A percentile compares a stretch with the other conserved stretches of the same genome.
These are phyloP conservation scores for Myioborus miniatus DNA, from an alignment of 2,797 vertebrate genomes.

Conservation along the genomic window DNA sequence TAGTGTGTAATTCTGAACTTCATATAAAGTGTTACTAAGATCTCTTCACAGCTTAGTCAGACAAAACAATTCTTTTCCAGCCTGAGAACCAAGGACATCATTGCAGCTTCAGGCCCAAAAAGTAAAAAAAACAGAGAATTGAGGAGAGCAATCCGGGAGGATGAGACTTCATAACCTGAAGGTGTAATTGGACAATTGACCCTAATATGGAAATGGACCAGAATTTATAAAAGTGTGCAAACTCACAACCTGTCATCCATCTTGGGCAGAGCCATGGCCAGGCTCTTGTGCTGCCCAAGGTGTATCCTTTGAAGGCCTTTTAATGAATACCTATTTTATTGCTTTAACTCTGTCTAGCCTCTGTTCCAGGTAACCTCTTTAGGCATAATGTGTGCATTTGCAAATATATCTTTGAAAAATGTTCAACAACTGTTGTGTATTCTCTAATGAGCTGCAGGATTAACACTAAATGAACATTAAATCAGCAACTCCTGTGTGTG, in stretches of 20 bases:
- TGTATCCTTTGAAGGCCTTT: not conserved
- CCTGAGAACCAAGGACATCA: not conserved
- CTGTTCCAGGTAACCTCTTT: not conserved
- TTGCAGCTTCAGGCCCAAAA: not conserved
- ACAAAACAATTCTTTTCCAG: not conserved
- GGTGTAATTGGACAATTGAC: not conserved
- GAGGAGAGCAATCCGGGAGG: not conserved
- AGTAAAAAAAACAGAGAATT: not conserved
- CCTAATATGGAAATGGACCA: not conserved
- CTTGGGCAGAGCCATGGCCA: not conserved
- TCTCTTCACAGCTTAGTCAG: not conserved
- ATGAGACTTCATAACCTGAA: not conserved
- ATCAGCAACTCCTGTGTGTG: not conserved
- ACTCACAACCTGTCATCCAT: fast-evolving
- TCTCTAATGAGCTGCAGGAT: not conserved
- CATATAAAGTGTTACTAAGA: not conserved
- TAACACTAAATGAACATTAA: not conserved
- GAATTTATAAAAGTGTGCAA: not conserved
- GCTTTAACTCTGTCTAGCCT: not conserved
- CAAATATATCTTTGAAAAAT: not conserved
- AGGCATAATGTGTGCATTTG: not conserved
- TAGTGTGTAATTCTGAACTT: not conserved
- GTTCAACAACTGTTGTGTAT: not conserved
- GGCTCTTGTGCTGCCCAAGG: not conserved
- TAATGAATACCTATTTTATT: not conserved